These are phyloP conservation scores for Sebastes minor DNA, from an alignment of 2,797 vertebrate species.

Conservation along the genomic window DNA sequence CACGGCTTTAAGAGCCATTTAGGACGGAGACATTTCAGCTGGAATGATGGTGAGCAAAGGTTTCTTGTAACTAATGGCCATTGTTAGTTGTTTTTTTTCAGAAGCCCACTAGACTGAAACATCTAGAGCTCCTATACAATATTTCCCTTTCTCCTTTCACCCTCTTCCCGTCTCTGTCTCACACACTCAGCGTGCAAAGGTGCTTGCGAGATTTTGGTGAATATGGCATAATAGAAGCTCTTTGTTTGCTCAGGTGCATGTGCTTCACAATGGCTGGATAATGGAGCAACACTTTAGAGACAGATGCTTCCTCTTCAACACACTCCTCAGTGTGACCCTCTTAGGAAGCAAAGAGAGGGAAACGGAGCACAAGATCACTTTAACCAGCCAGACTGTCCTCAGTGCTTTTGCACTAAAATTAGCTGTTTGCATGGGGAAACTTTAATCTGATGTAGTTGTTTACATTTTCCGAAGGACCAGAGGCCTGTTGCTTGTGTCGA, in stretches of 20 bases:
- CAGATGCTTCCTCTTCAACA: conserved; percentile 84
- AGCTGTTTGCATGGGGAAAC: conserved; percentile 38
- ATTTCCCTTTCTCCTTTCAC: conserved; percentile 56
- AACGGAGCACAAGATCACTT: conserved; percentile 29
- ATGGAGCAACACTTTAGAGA: conserved; percentile 79
- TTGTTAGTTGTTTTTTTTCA: conserved; percentile 62
- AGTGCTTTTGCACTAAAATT: conserved; percentile 39
- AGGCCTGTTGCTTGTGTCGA: background rate
- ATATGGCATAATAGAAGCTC: conserved; percentile 76
- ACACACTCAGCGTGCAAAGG: conserved; percentile 48
- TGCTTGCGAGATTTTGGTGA: conserved; percentile 62
- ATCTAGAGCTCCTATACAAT: conserved; percentile 56
- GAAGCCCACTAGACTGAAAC: conserved; percentile 57
- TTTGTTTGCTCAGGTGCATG: conserved; percentile 84
- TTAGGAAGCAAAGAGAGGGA: conserved; percentile 60
- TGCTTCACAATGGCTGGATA: conserved; percentile 73
- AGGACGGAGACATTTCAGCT: conserved; percentile 41
- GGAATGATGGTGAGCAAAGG: conserved; percentile 52
- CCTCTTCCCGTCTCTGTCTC: conserved; percentile 28
- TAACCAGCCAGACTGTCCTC: conserved; percentile 12
- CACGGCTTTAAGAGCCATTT: conserved; percentile 54
- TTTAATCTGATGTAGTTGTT: conserved; percentile 33
- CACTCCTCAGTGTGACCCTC: conserved; percentile 72
- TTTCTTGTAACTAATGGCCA: conserved; percentile 64
- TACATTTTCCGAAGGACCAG: background rate